Conservation (phyloP, 2,888 invertebrate species). For the Athripsodes cinereus region DNA sequence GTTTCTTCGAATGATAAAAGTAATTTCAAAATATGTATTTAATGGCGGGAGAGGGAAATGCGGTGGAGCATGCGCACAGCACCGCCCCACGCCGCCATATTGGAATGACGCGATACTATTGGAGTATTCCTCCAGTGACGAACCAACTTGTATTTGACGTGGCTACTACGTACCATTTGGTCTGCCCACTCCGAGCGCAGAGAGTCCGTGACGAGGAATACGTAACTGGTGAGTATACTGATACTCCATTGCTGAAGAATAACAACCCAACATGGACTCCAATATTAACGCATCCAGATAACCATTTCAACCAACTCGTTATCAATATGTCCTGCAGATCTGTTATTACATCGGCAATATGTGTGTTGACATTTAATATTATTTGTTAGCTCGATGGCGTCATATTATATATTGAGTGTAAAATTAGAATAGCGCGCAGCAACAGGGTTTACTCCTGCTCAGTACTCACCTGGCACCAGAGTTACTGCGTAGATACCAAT, state of each 20-base stretch:
- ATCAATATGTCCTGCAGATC: neutral
- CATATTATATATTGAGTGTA: conserved; percentile 34
- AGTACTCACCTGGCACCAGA: too few species aligned
- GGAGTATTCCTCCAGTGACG: conserved; percentile 75
- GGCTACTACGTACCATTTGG: conserved; percentile 89
- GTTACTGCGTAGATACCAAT: conserved; percentile 4
- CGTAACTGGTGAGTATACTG: conserved; percentile 80
- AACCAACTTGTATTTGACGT: conserved; percentile 84
- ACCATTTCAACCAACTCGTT: neutral
- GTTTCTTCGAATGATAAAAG: neutral
- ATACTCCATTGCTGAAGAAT: conserved; percentile 50
- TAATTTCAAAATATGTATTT: neutral
- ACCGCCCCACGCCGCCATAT: conserved; percentile 56
- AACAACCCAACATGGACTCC: conserved; percentile 51
- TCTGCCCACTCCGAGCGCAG: conserved; percentile 91
- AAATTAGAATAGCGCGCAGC: conserved; percentile 35
- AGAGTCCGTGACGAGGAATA: conserved; percentile 92
- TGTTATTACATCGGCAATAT: too few species aligned
- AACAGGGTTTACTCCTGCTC: conserved; percentile 8
- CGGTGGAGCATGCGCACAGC: conserved; percentile 37
- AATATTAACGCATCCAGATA: conserved; percentile 25
- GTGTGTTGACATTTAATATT: conserved; percentile 35
- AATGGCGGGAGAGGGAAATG: conserved; percentile 2
- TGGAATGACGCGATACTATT: conserved; percentile 72
- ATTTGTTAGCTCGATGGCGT: conserved; percentile 46